phyloP scores from a whole-genome alignment of 2,113 vertebrate species.

The Beaufortia kweichowensis region DNA sequence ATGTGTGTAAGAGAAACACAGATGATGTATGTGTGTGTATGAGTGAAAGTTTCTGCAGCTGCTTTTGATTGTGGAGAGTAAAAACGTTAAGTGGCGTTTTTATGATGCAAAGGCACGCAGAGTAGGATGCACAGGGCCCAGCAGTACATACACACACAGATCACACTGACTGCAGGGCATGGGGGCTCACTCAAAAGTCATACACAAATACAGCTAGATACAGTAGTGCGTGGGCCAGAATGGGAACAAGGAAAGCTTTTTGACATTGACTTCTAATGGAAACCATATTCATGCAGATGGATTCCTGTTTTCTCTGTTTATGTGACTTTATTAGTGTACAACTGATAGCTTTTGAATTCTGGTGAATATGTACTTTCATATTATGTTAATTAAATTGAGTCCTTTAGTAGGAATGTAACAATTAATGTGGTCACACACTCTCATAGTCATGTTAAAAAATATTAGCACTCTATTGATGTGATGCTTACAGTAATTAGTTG shows the following conservation, averaged over 20 bases:
- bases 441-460: slow-evolving; percentile 38
- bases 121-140: slow-evolving; percentile 51
- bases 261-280: slow-evolving; percentile 62
- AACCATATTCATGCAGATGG: slow-evolving; percentile 58
- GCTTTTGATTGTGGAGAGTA: slow-evolving; percentile 66
- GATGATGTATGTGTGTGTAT: neutral
- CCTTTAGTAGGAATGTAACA: slow-evolving; percentile 57
- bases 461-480: slow-evolving; percentile 54
- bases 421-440: slow-evolving; percentile 44
- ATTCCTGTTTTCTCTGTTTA: slow-evolving; percentile 31
- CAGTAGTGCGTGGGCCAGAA: slow-evolving; percentile 21
- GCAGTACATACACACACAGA: slow-evolving; percentile 54
- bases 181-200: neutral
- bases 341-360: slow-evolving; percentile 57
- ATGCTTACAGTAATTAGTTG: slow-evolving; percentile 73
- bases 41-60: slow-evolving; percentile 64
- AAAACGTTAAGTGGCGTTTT: slow-evolving; percentile 70
- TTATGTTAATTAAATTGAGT: slow-evolving; percentile 54
- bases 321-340: slow-evolving; percentile 17
- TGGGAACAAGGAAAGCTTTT: slow-evolving; percentile 56
- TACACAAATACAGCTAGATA: slow-evolving; percentile 32
- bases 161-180: slow-evolving; percentile 25
- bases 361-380: slow-evolving; percentile 52
- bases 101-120: slow-evolving; percentile 68
- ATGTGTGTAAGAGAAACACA: neutral